These are phyloP conservation scores for Standfussiana lucernea DNA, from an alignment of 2,888 invertebrate genomes.

Conservation along the genomic window DNA sequence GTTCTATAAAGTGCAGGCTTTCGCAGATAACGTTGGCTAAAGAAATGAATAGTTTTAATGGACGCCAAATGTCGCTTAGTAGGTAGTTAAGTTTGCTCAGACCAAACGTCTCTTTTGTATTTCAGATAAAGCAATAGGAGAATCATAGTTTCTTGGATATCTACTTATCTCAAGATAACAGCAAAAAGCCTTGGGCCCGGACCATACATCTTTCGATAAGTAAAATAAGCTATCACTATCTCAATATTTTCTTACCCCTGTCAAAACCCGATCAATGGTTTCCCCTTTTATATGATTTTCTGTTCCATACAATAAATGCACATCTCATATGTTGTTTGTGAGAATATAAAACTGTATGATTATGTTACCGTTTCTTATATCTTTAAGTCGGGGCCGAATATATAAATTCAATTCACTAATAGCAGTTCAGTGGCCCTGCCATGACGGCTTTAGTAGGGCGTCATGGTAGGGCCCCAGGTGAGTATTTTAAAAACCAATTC, in stretches of 20 bases:
- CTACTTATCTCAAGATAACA: slow-evolving; percentile 14
- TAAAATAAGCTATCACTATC: slow-evolving; percentile 26
- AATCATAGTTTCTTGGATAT: slow-evolving; percentile 6
- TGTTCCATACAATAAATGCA: slow-evolving; percentile 4
- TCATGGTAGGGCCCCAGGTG: not conserved
- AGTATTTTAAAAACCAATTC: slow-evolving; percentile 42
- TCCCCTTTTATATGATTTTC: not conserved
- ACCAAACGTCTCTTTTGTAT: not conserved
- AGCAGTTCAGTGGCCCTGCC: not conserved
- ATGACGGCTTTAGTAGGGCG: no score
- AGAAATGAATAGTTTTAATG: slow-evolving; percentile 7
- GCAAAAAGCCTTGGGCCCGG: slow-evolving; percentile 11
- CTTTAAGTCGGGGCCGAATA: not conserved
- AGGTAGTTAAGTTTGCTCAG: not conserved
- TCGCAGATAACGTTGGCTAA: not conserved
- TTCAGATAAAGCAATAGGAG: slow-evolving; percentile 8
- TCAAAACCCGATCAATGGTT: slow-evolving; percentile 26
- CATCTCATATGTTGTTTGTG: not conserved
- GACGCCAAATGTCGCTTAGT: slow-evolving; percentile 1
- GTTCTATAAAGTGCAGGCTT: not conserved
- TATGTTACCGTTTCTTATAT: slow-evolving; percentile 2
- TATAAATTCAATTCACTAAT: slow-evolving; percentile 36
- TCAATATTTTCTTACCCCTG: slow-evolving; percentile 54
- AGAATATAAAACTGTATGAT: not conserved
- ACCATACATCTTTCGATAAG: slow-evolving; percentile 24